Evolutionary conservation across 2,888 invertebrate genomes (phyloP).

Genomic region (Colostygia pectinataria): DNA sequence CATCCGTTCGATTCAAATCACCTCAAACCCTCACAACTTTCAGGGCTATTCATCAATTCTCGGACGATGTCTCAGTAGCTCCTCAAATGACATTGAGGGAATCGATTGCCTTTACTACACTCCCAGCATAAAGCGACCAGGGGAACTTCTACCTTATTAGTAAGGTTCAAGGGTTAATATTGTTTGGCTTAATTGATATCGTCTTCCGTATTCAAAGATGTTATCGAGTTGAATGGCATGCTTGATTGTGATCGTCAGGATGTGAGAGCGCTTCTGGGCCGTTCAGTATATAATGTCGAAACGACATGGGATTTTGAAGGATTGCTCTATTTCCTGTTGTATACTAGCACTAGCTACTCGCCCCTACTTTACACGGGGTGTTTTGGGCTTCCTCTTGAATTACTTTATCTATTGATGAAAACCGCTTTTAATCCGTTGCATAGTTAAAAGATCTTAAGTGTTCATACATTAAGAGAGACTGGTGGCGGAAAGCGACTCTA

Average conservation of each 20-base stretch:
- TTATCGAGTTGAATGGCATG: slow-evolving; percentile 17
- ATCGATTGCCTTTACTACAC: slow-evolving; percentile 16
- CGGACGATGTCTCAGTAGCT: slow-evolving; percentile 6
- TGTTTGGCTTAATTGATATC: not conserved
- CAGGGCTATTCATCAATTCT: slow-evolving; percentile 16
- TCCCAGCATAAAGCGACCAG: slow-evolving; percentile 7
- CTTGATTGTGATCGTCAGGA: slow-evolving; percentile 17
- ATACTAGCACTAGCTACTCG: not conserved
- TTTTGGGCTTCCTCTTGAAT: no score
- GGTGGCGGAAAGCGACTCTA: no score
- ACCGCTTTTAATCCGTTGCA: no score
- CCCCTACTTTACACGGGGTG: no score
- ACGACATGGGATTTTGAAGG: slow-evolving; percentile 1
- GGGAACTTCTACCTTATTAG: slow-evolving; percentile 5
- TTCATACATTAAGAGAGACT: no score
- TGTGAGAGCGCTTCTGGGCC: slow-evolving; percentile 8
- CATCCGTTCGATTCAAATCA: no score
- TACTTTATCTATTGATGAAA: no score
- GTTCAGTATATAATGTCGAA: slow-evolving; percentile 7
- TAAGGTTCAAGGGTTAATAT: slow-evolving; percentile 1
- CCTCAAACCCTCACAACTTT: not conserved
- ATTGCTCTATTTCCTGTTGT: slow-evolving; percentile 4
- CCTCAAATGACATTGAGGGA: slow-evolving; percentile 12
- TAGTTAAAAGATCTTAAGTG: no score
- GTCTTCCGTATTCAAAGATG: slow-evolving; percentile 17